Conservation (phyloP, 2,797 vertebrate species). For the Ctenopoma multispine region DNA sequence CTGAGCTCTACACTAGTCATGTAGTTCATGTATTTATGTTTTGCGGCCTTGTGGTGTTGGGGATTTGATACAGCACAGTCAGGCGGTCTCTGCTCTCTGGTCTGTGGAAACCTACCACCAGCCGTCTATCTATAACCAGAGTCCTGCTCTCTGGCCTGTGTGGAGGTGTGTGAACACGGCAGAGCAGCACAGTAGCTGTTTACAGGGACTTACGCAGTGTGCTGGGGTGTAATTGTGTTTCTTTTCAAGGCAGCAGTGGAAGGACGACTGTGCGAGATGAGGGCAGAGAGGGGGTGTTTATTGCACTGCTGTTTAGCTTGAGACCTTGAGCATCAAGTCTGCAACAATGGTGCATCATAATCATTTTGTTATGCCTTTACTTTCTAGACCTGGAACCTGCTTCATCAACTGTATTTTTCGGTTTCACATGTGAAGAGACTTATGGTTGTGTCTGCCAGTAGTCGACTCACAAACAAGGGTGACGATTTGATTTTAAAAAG, state of each 20-base stretch:
- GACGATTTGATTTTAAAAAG: too few species aligned
- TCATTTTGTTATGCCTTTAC: constrained; percentile 22
- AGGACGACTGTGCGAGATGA: background rate
- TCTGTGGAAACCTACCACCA: constrained; percentile 28
- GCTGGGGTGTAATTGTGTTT: constrained; percentile 40
- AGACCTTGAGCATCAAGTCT: constrained; percentile 10
- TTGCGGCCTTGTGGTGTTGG: constrained; percentile 14
- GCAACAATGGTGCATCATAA: constrained; percentile 19
- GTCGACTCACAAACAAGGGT: too few species aligned
- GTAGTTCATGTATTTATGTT: constrained; percentile 22
- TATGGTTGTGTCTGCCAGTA: too few species aligned
- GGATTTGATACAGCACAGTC: constrained; percentile 47
- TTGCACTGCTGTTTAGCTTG: constrained; percentile 10
- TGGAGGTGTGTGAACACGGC: constrained; percentile 20
- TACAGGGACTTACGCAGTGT: constrained; percentile 25
- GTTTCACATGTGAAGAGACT: too few species aligned
- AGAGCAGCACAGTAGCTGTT: constrained; percentile 29
- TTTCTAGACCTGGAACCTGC: too few species aligned
- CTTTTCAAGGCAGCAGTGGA: constrained; percentile 7
- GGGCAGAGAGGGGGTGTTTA: constrained; percentile 17
- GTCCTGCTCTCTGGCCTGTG: constrained; percentile 12
- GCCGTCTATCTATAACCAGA: constrained; percentile 28
- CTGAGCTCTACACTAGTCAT: constrained; percentile 21
- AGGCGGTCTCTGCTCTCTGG: constrained; percentile 37
- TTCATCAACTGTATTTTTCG: too few species aligned